A percentile compares a stretch with the other conserved stretches of the same genome.
Evolutionary conservation across 2,113 vertebrate species (phyloP).

Genomic region (Bubo blakistoni): DNA sequence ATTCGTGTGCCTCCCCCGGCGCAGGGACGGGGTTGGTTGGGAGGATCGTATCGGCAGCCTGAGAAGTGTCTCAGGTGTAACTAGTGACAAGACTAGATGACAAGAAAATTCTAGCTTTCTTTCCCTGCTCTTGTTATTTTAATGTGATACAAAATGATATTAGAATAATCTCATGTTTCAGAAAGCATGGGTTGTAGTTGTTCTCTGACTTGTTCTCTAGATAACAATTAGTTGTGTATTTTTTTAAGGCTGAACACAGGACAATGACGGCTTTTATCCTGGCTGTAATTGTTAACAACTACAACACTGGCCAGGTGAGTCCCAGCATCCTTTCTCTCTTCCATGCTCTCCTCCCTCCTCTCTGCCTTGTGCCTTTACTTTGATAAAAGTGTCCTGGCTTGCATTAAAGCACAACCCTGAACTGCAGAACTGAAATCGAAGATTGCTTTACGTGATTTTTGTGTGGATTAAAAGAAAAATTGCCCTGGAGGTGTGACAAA

Average conservation of each 20-base stretch:
- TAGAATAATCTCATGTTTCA: fast-evolving
- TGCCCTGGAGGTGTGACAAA: not conserved
- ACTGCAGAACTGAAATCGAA: not conserved
- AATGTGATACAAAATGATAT: not conserved
- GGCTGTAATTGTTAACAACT: slow-evolving; percentile 96
- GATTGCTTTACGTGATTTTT: not conserved
- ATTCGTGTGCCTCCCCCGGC: not conserved
- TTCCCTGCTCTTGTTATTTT: not conserved
- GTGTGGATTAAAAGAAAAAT: not conserved
- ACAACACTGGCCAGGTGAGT: slow-evolving; percentile 93
- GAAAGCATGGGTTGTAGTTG: not conserved
- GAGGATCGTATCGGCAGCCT: not conserved
- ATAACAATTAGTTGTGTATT: not conserved
- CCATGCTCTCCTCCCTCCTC: not conserved
- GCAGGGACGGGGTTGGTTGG: not conserved
- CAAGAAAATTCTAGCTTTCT: not conserved
- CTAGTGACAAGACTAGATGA: not conserved
- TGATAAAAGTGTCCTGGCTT: not conserved
- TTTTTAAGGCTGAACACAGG: slow-evolving; percentile 90
- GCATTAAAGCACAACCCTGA: not conserved
- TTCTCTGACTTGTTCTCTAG: not conserved
- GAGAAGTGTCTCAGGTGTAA: not conserved
- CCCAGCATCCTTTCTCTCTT: not conserved
- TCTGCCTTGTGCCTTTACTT: not conserved
- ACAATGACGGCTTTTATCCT: slow-evolving; percentile 98